Evolutionary conservation across 2,797 vertebrate genomes (phyloP).

Genomic region (Pachyuromys duprasi): DNA sequence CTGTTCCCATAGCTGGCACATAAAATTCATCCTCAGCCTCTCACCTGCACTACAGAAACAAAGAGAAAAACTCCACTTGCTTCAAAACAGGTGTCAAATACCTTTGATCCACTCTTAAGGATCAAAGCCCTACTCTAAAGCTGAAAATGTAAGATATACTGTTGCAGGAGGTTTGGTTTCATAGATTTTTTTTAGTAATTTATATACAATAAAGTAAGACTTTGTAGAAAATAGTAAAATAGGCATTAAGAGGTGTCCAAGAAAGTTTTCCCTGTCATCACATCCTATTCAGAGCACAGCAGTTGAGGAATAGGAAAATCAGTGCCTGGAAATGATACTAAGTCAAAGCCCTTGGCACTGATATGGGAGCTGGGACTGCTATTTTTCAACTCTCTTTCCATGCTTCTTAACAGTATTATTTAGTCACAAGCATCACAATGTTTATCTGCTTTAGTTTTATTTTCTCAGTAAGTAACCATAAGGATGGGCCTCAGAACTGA

Average conservation of each 20-base stretch:
- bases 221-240: background rate
- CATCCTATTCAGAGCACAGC: background rate
- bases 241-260: background rate
- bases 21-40: background rate
- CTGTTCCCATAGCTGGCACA: slow-evolving; percentile 13
- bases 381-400: background rate
- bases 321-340: background rate
- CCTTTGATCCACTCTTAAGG: background rate
- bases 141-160: background rate
- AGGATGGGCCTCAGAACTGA: background rate
- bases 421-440: background rate
- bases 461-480: background rate
- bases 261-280: background rate
- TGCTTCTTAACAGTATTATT: background rate
- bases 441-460: background rate
- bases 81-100: background rate
- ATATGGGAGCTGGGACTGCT: background rate
- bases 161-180: background rate
- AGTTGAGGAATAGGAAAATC: background rate
- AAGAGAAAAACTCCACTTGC: background rate
- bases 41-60: background rate
- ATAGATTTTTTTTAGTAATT: background rate
- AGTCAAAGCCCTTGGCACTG: background rate
- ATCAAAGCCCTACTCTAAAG: background rate
- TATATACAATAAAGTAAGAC: too few species aligned